Base-by-base conservation (phyloP, 2,113 vertebrate genomes). In the Sebastes fasciatus region DNA sequence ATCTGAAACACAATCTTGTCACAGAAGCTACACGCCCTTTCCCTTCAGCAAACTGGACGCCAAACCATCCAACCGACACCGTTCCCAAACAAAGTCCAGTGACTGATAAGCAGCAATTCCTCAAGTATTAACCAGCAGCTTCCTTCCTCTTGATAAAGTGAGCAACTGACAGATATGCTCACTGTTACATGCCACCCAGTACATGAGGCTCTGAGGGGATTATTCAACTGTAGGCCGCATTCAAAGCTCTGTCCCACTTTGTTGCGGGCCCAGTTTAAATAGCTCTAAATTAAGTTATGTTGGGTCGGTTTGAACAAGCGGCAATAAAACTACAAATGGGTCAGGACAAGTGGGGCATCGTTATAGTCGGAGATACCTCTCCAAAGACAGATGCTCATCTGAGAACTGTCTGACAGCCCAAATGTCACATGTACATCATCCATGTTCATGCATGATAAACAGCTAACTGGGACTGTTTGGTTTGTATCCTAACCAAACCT, bases 211-310 rank as follows among this genome's bases (percentile, higher is more conserved):
- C 42, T 68, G 62, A 71, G 45, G 78, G 82, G 76, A 92, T 86
- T 80, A 85, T 79, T 86, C 74, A 40, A 76, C 61, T 61, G 61
- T 61, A 64, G 72, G 84, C 83, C 68, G 51, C 79, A 89, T 74
- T 87, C 77, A 88, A 54, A 80, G 82, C 89, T 66, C 80, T 80
- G 85, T 81, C 92, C 92, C 86, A 92, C 74, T 90, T 90, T 80
- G 61, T 76, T 57, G 4, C 12, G 52, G 79, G 66, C 85, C 85
- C 76, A 82, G 79, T 87, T 94, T 90, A 80, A 76, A 86, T 66
- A 76, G 23, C 49, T 55, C 79, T 73, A 86, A 88, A 90, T 86
- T 19, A 83, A 83, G 73, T 84, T 68, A 43, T 43, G 61, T 49
- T 46, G 26, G 66, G 52, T 86, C 42, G 48, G 69, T 83, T 77